phyloP scores from a whole-genome alignment of 2,888 invertebrate species.

The Andrena fulva region DNA sequence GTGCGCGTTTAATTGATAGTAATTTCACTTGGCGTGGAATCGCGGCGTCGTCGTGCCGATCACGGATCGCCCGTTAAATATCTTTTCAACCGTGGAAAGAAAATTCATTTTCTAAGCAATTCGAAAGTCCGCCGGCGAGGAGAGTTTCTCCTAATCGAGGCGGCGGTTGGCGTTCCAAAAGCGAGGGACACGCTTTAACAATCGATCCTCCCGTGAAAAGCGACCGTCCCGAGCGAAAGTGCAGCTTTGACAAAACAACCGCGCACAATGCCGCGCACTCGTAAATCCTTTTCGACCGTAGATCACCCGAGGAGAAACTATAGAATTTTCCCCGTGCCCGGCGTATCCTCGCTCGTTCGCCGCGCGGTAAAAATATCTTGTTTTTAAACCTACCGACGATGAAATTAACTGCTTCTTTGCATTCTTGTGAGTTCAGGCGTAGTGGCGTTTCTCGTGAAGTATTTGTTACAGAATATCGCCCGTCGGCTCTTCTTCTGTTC shows the following conservation, averaged over 20 bases:
- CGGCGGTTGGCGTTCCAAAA: conserved; percentile 31
- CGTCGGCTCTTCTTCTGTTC: background rate
- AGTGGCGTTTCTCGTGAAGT: conserved; percentile 17
- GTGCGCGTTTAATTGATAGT: conserved; percentile 51
- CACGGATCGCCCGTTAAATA: conserved; percentile 19
- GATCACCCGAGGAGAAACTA: conserved; percentile 10
- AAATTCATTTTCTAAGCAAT: conserved; percentile 58
- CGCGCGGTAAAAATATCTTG: conserved; percentile 5
- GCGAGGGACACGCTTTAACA: conserved; percentile 21
- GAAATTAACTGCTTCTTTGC: conserved; percentile 26
- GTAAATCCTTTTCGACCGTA: conserved; percentile 33
- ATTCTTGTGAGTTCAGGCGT: conserved; percentile 20
- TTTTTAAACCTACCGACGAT: background rate
- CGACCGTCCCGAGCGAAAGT: conserved; percentile 20
- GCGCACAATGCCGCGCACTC: background rate
- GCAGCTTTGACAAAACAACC: conserved; percentile 18
- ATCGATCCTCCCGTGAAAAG: conserved; percentile 32
- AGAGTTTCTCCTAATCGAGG: conserved; percentile 57
- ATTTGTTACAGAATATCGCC: conserved; percentile 16
- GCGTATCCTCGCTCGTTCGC: no score
- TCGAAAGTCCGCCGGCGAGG: conserved; percentile 47
- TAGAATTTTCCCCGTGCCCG: conserved; percentile 14
- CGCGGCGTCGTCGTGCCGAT: conserved; percentile 4
- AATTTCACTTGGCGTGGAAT: conserved; percentile 36
- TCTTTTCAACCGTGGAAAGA: conserved; percentile 49